Evolutionary conservation across 2,113 vertebrate genomes (phyloP).

Genomic region (Hydrochoerus hydrochaeris): DNA sequence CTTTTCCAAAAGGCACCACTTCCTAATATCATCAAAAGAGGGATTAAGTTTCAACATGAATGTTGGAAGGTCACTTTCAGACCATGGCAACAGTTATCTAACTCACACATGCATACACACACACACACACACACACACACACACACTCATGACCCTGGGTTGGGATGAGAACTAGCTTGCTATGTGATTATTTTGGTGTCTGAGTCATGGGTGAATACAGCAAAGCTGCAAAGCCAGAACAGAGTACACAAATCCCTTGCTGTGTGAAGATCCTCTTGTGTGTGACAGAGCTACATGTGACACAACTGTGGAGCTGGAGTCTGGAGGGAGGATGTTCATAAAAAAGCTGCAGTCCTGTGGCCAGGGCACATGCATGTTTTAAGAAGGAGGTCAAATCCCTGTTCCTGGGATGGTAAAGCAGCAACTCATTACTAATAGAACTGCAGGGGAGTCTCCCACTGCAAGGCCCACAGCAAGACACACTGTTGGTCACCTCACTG

Average conservation of each 20-base stretch:
- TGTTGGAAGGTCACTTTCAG: too few relatives aligned
- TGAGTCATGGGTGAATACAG: neutral
- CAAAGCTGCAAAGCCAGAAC: neutral
- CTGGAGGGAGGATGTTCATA: too few relatives aligned
- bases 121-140: too few relatives aligned
- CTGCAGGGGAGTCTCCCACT: neutral
- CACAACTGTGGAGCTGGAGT: neutral
- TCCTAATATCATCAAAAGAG: too few relatives aligned
- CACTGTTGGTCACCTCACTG: neutral
- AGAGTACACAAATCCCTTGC: neutral
- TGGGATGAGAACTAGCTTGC: neutral
- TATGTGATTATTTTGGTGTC: neutral
- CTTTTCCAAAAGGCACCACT: too few relatives aligned
- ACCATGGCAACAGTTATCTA: too few relatives aligned
- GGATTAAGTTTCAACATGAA: too few relatives aligned
- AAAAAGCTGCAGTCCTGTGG: neutral
- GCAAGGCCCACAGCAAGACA: neutral
- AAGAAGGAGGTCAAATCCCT: neutral
- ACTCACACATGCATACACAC: too few relatives aligned
- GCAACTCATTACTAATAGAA: neutral
- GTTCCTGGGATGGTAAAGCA: neutral
- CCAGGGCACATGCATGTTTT: too few relatives aligned
- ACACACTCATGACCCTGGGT: too few relatives aligned
- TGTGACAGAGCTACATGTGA: too few relatives aligned
- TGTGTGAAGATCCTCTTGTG: rapidly evolving